Evolutionary conservation across 2,888 invertebrate species (phyloP), one percentile per base, ranked within the genome.

Genomic region (Drosophila macrothrix): DNA sequence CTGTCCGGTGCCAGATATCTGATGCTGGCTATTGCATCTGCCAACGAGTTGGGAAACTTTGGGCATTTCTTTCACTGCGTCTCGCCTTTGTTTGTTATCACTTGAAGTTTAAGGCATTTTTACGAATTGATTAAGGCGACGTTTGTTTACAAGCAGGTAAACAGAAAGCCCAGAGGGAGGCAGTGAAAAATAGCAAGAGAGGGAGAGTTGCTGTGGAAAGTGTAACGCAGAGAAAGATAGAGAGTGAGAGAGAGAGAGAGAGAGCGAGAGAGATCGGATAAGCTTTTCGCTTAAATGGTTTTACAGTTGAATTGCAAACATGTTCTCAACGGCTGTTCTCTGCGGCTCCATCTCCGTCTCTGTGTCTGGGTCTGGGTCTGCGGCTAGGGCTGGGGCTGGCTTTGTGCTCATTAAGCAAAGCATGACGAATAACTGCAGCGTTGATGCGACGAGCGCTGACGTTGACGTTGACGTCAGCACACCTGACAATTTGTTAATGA

Each of bases 401-500:
- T 76, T 61, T 74, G 73, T 71, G 88, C 80, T 77, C 83, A 88
- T 91, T 90, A 85, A 86, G 83, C 80, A 90, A 86, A 84, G 58
- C 85, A 86, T 86, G 85, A 86, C 85, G 85, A 84, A 84, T 84
- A 82, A 90, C 82, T 90, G 88, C 87, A 84, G 50, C 68, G 67
- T 46, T 52, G 56, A 67, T 49, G 79, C 33, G 29, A 64, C 33
- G 29, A 64, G 50, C 62, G 67, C 25, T 43, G 67, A 63, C 80
- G 73, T 28, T 54, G 52, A 49, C 77, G 66, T 46, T 49, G 56
- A 63, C 68, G 71, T 25, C 62, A 61, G 83, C 87, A 91, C 87
- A 87, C 87, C 87, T 87, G 87, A 87, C 87, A 87, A 87, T 87
- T 87, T 91, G 91, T 88, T 87, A 87, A 87, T 87, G 81, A 90